Base-by-base conservation (phyloP, 2,797 vertebrate genomes). In the Botia kubotai region DNA sequence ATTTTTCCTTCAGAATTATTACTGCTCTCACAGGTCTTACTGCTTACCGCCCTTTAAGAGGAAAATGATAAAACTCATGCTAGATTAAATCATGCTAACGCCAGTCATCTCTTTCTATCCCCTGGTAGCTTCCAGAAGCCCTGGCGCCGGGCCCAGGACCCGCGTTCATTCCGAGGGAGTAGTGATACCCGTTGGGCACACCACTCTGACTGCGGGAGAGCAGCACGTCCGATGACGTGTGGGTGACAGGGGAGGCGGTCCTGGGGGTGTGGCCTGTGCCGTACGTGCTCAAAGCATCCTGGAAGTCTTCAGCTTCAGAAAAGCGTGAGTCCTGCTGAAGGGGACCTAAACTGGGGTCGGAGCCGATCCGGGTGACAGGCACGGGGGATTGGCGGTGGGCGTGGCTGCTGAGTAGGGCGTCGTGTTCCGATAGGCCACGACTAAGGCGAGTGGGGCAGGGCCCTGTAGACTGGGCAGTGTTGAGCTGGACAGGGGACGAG, bases 171-270 rank as follows among this genome's bases (percentile, higher is more conserved):
- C 97, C 96, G 83, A 99, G 90, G 43, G 95, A 95, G 89, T 97
- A 98, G 85, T 99, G 97, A 91, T 95, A 99, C 16, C 97, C 97
- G 0, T 99, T 99, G 55, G 97, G 96, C 82, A 99, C 95, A 1
- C 95, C 90, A 68, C 93, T 93, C 36, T 95, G 92, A 77, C 94
- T 95, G 76, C 90, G 97, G 26, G 96, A 90, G 19, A 93, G 93
- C 11, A 89, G 82, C 46, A 46, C 39, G 0, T 93, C 0, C 86
- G 95, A 85, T 14, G 90, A 82, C 0, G 76, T 69, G 57, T 72
- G 72, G 17, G 86, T 62, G 10, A 86, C 60, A 16, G 91, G 86
- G 86, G 89, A 69, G 55, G 94, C 92, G 87, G 95, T 96, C 91
- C 96, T 93, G n/a, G 95, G 93, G 62, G 95, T 94, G 77, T 94